phyloP scores from a whole-genome alignment of 2,888 invertebrate genomes.

The Tinea trinotella region DNA sequence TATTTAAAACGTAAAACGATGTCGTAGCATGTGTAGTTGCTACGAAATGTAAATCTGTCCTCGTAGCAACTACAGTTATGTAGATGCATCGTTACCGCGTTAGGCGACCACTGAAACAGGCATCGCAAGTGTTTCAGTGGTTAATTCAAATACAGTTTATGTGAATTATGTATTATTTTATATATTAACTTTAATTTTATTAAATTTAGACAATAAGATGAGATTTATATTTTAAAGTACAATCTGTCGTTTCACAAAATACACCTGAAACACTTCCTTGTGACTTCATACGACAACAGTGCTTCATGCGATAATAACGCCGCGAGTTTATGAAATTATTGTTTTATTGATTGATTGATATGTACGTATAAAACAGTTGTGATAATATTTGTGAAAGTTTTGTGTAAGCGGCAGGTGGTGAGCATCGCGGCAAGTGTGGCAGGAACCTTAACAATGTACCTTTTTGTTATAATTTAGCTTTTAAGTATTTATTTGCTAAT shows the following conservation, averaged over 20 bases:
- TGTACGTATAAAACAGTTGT: no score
- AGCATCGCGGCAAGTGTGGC: constrained; percentile 46
- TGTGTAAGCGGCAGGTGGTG: not conserved
- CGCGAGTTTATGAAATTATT: no score
- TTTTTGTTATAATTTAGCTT: constrained; percentile 50
- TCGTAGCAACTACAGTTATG: not conserved
- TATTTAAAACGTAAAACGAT: not conserved
- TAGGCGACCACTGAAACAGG: no score
- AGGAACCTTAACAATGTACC: constrained; percentile 62
- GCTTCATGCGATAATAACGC: not conserved
- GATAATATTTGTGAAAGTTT: no score
- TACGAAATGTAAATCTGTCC: not conserved
- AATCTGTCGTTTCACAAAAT: constrained; percentile 14
- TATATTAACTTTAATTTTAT: not conserved
- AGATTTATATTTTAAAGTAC: constrained; percentile 11
- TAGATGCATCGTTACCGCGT: no score
- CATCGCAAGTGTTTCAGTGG: no score
- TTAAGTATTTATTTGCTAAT: constrained; percentile 67
- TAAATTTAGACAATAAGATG: not conserved
- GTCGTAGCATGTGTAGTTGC: not conserved
- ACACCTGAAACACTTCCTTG: not conserved
- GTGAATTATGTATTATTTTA: no score
- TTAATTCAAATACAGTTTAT: no score
- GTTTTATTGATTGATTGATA: no score
- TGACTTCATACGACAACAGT: no score